Conservation (phyloP, 2,797 vertebrate genomes). For the Gobionotothen gibberifrons region DNA sequence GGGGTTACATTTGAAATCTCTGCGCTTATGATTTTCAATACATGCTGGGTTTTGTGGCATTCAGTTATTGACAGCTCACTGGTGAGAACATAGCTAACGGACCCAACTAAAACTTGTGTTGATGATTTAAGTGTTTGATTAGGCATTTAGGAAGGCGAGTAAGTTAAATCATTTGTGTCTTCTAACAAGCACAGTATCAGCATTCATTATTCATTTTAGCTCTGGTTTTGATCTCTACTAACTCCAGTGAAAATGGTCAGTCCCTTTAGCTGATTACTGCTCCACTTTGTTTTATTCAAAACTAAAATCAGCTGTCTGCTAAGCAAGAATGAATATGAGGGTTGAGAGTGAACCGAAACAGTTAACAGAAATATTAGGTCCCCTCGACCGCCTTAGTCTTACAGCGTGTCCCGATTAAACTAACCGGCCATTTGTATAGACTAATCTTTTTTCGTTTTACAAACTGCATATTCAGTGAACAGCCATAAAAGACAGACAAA, state of each 20-base stretch:
- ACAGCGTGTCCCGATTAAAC: no score
- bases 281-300: background rate
- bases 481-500: no score
- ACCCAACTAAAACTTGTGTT: background rate
- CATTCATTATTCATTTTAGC: background rate
- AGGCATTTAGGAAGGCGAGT: background rate
- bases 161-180: background rate
- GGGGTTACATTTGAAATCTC: background rate
- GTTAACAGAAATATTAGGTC: background rate
- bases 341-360: no score
- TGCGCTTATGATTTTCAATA: constrained; percentile 16
- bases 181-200: background rate
- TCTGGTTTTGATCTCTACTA: background rate
- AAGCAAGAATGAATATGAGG: background rate
- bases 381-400: background rate
- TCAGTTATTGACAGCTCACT: constrained; percentile 5
- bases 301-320: background rate
- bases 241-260: background rate
- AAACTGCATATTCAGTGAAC: background rate
- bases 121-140: background rate
- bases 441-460: background rate
- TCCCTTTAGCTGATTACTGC: background rate
- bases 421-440: no score
- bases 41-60: background rate
- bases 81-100: constrained; percentile 3